Conservation (phyloP, 1,140 invertebrate genomes). For the Octopus bimaculoides region DNA sequence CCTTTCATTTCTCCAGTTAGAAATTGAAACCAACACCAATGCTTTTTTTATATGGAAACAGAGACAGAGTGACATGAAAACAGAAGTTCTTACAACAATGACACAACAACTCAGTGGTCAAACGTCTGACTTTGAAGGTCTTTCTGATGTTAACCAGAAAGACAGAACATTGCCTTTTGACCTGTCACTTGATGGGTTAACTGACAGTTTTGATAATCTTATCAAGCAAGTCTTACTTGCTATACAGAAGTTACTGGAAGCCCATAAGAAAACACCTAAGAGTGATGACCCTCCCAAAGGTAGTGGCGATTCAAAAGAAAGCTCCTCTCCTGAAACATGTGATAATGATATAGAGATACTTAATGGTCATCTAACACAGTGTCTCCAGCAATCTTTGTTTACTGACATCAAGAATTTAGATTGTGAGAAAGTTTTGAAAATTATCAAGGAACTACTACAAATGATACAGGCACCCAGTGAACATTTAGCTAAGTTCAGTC, state of each 20-base stretch:
- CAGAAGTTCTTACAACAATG: not conserved
- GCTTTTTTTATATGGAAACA: slow-evolving; percentile 1
- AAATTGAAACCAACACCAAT: not conserved
- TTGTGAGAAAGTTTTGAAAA: not conserved
- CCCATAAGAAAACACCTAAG: not conserved
- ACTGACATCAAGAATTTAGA: not conserved
- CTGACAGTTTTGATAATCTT: not conserved
- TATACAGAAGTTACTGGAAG: not conserved
- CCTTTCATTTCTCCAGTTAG: not conserved
- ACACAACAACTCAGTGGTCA: not conserved
- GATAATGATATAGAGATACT: not conserved
- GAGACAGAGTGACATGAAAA: not conserved
- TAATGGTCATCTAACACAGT: not conserved
- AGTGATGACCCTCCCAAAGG: not conserved
- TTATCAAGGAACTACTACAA: not conserved
- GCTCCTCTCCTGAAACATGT: not conserved
- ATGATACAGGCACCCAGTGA: not conserved
- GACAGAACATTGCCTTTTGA: not conserved
- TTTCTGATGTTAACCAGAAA: not conserved
- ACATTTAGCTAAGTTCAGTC: not conserved
- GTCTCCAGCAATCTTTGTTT: not conserved
- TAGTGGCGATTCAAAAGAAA: not conserved
- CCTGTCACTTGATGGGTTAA: not conserved
- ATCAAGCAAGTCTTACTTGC: not conserved
- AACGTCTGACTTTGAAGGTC: not conserved